A percentile compares a stretch with the other conserved stretches of the same genome.
phyloP scores from a whole-genome alignment of 2,888 invertebrate genomes.

The Dilophus febrilis region DNA sequence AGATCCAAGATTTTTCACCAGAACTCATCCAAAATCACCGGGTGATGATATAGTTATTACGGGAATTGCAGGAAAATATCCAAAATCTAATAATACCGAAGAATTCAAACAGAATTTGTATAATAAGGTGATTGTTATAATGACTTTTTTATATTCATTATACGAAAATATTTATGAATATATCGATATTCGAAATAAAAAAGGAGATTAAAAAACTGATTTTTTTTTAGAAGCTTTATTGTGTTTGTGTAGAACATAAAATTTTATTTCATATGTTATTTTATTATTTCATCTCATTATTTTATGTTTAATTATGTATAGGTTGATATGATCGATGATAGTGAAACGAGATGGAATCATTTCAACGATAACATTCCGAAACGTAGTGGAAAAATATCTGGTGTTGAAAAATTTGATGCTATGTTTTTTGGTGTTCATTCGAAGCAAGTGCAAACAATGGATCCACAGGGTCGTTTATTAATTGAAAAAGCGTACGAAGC shows the following conservation, averaged over 20 bases:
- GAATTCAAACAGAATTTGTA: constrained; percentile 45
- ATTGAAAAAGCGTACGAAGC: constrained; percentile 65
- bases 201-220: too few species aligned
- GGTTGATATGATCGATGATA: constrained; percentile 69
- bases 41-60: constrained; percentile 39
- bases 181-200: too few species aligned
- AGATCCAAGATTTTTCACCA: constrained; percentile 2
- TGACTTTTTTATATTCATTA: not conserved
- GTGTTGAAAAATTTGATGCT: constrained; percentile 57
- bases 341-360: constrained; percentile 56
- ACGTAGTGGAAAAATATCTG: constrained; percentile 51
- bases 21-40: constrained; percentile 19
- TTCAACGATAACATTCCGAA: constrained; percentile 58
- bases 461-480: constrained; percentile 60
- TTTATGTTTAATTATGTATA: too few species aligned
- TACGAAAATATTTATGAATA: too few species aligned
- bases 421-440: constrained; percentile 59
- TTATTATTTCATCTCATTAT: too few species aligned
- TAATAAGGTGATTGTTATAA: constrained; percentile 32
- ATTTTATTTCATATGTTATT: too few species aligned
- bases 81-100: constrained; percentile 42
- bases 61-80: constrained; percentile 44
- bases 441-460: constrained; percentile 59
- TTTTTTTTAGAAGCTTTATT: too few species aligned
- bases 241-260: too few species aligned